Evolutionary conservation across 1,140 invertebrate species (phyloP).

Genomic region (Lordiphosa mommai): DNA sequence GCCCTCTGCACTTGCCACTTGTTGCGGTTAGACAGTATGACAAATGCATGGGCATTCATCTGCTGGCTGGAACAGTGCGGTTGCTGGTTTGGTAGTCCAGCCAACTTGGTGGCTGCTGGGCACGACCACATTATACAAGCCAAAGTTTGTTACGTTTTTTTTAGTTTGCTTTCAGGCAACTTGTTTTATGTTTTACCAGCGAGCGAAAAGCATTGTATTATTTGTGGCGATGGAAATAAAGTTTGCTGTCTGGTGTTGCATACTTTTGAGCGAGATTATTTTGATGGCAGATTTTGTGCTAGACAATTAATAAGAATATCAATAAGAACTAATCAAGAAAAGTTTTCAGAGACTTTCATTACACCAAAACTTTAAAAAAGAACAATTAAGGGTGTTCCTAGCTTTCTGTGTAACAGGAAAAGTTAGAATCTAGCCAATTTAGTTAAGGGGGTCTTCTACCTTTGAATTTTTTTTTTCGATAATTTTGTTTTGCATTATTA

Average conservation of each 20-base stretch:
- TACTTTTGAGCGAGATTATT: slow-evolving; percentile 46
- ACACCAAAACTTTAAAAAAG: too few species aligned
- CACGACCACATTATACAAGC: background rate
- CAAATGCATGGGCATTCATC: background rate
- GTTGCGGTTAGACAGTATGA: slow-evolving; percentile 4
- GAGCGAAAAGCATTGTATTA: slow-evolving; percentile 14
- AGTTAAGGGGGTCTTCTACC: too few species aligned
- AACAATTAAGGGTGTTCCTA: too few species aligned
- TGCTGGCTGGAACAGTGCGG: background rate
- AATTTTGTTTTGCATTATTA: too few species aligned
- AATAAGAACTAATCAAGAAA: too few species aligned
- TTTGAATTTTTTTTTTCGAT: too few species aligned
- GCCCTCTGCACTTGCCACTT: slow-evolving; percentile 25
- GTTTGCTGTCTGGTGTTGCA: slow-evolving; percentile 4
- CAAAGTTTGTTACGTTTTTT: background rate
- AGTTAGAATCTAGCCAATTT: too few species aligned
- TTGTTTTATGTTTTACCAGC: background rate
- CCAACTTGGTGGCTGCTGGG: background rate
- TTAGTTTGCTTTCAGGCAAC: slow-evolving; percentile 13
- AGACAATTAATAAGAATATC: too few species aligned
- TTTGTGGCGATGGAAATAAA: slow-evolving; percentile 18
- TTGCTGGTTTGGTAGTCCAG: background rate
- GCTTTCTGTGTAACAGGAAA: too few species aligned
- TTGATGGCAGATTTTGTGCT: too few species aligned
- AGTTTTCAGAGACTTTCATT: too few species aligned